Evolutionary conservation across 2,888 invertebrate species (phyloP).

Genomic region (Agrotis exclamationis): DNA sequence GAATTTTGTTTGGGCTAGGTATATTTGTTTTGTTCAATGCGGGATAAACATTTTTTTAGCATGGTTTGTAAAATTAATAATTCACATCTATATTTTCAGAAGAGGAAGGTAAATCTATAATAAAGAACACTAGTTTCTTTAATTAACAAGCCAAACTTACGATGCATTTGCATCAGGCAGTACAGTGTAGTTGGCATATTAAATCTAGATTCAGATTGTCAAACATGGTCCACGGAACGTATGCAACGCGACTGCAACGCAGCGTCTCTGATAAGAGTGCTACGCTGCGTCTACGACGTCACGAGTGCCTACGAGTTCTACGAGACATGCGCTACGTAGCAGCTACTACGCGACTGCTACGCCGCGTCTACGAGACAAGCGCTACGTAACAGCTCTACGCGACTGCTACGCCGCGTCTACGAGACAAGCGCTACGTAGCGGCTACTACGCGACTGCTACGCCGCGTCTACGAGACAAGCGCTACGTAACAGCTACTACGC

Average conservation of each 20-base stretch:
- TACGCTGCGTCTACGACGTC: neutral
- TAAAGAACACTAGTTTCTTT: neutral
- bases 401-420: neutral
- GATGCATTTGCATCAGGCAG: neutral
- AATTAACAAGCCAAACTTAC: neutral
- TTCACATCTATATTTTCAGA: neutral
- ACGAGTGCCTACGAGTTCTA: neutral
- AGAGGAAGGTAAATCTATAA: neutral
- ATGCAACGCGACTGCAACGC: neutral
- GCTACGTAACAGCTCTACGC: neutral
- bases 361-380: neutral
- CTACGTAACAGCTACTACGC: neutral
- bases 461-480: neutral
- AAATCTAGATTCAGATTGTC: too few species aligned
- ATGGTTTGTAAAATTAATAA: neutral
- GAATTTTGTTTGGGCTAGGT: slow-evolving; percentile 18
- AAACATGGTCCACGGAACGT: too few species aligned
- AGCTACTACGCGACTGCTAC: neutral
- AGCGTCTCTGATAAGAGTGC: neutral
- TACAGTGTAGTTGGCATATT: too few species aligned
- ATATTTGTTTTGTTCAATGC: neutral
- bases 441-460: neutral
- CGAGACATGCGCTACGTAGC: neutral
- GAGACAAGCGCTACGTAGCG: neutral
- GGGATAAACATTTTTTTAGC: too few species aligned